Conservation (phyloP, 2,113 vertebrate species). For the Hystrix cristata region DNA sequence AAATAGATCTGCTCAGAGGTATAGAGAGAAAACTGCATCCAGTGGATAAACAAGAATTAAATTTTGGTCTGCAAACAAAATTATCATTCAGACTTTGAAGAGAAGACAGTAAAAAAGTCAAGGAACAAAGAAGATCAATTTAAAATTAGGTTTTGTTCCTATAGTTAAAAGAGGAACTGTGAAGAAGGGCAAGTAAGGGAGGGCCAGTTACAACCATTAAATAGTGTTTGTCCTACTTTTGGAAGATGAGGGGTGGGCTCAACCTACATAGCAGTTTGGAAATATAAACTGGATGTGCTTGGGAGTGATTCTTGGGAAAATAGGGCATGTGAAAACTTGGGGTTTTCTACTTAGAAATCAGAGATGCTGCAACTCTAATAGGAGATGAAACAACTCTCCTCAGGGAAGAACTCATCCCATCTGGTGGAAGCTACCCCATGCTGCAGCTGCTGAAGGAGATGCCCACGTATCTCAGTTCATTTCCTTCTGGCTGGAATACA, state of each 20-base stretch:
- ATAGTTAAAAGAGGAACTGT: background rate
- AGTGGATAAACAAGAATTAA: background rate
- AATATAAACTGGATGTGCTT: background rate
- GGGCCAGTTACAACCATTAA: background rate
- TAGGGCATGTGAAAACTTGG: background rate
- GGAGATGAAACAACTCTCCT: background rate
- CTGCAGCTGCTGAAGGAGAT: background rate
- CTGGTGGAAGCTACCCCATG: background rate
- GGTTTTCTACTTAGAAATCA: background rate
- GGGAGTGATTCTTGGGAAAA: background rate
- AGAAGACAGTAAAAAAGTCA: background rate
- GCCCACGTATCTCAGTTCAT: background rate
- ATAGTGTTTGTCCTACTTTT: background rate
- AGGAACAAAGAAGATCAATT: background rate
- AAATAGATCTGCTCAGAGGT: background rate
- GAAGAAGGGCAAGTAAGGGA: background rate
- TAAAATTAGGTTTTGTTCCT: slow-evolving; percentile 7
- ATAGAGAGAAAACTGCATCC: background rate
- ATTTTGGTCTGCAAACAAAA: slow-evolving; percentile 25
- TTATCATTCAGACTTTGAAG: slow-evolving; percentile 23
- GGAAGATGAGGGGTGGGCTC: background rate
- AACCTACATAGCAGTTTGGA: background rate
- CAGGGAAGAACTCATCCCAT: background rate
- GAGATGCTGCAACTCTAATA: background rate
- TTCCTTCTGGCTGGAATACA: background rate